Base-by-base conservation (phyloP, 2,888 invertebrate genomes). In the Ferdinandea cuprea region DNA sequence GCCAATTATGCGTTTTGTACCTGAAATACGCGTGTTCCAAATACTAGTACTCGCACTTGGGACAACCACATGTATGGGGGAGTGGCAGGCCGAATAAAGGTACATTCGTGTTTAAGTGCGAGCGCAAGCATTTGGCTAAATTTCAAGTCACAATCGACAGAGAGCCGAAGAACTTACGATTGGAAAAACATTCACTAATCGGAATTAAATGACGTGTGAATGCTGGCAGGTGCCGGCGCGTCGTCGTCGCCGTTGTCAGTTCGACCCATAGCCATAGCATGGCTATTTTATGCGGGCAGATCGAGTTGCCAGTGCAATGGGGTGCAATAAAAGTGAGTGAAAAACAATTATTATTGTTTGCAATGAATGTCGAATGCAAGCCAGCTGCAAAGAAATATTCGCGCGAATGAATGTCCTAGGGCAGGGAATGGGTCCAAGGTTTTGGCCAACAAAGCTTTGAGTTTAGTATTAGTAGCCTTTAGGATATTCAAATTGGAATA, bases 171-270 rank as follows among this genome's bases (percentile, higher is more conserved):
- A 44, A 54, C 44, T 58, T 78, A 44, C 61, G 68, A 83, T 83
- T 83, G 78, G 73, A 69, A 83, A 83, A 73, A 72, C 78, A 78
- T 86, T 86, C 71, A 87, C 89, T 90, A 90, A 90, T 90, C 89
- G 89, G 89, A 89, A 89, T 89, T 89, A 90, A 90, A 90, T 90
- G 89, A 90, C 89, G 89, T 90, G 89, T 89, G 89, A 90, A 89
- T 87, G 86, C 86, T 86, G 86, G 86, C 89, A 89, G 54, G 68
- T 54, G 25, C 32, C 37, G 8, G 19, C 46, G 37, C 48, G 25
- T 32, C 37, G 8, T 13, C 46, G 37, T 48, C 40, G 40, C 40
- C 66, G 32, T 32, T 40, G 25, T 15, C 6, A 6, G 13, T 6
- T 6, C 7, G 6, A 32, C 32, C 32, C 25, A 25, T 32, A 28